phyloP scores from a whole-genome alignment of 2,113 vertebrate genomes.

The Typhlomys cinereus region DNA sequence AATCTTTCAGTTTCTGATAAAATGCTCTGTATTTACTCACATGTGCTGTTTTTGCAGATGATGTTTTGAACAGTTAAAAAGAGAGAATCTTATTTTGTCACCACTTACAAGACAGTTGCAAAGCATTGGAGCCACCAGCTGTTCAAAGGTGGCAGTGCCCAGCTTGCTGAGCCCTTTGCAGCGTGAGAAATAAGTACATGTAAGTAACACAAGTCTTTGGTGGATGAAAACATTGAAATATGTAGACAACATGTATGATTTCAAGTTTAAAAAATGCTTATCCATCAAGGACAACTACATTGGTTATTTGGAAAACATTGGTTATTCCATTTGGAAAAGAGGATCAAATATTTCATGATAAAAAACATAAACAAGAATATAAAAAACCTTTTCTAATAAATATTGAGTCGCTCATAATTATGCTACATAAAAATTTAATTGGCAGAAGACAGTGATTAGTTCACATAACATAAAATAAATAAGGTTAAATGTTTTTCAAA shows the following conservation, averaged over 20 bases:
- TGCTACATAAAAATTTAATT: slow-evolving; percentile 27
- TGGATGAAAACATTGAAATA: slow-evolving; percentile 23
- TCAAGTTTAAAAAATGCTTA: slow-evolving; percentile 20
- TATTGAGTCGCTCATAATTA: not conserved
- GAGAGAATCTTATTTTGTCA: slow-evolving; percentile 50
- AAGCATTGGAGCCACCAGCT: slow-evolving; percentile 88
- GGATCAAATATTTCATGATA: slow-evolving; percentile 8
- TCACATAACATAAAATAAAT: not conserved
- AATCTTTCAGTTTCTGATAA: not conserved
- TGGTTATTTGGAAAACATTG: slow-evolving; percentile 28
- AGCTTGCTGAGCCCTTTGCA: not conserved
- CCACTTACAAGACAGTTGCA: slow-evolving; percentile 71
- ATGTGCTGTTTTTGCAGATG: slow-evolving; percentile 36
- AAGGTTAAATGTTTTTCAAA: not conserved
- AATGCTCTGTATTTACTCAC: slow-evolving; percentile 3
- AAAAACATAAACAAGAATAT: slow-evolving; percentile 13
- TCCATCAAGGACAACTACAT: not conserved
- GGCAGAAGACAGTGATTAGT: not conserved
- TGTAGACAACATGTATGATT: not conserved
- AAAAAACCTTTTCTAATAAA: slow-evolving; percentile 25
- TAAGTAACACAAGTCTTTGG: not conserved
- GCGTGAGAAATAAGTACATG: not conserved
- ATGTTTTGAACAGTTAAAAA: not conserved
- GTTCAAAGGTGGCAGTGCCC: slow-evolving; percentile 85
- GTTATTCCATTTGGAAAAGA: slow-evolving; percentile 32